Conservation (phyloP, 2,888 invertebrate genomes). For the Exephanes ischioxanthus region DNA sequence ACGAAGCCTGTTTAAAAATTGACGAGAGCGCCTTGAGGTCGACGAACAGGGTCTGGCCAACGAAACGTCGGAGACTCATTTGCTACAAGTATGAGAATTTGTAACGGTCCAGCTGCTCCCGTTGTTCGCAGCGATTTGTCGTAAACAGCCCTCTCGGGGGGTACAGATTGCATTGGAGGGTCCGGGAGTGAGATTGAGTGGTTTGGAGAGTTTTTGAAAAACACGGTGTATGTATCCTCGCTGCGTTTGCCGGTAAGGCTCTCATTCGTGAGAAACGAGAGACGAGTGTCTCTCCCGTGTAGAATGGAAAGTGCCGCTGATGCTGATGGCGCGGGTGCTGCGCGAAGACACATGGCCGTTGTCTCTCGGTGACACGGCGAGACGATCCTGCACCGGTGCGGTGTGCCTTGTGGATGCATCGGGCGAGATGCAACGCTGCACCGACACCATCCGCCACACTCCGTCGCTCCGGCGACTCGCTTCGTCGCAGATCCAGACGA, state of each 20-base stretch:
- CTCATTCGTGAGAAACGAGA: constrained; percentile 25
- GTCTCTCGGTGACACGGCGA: constrained; percentile 61
- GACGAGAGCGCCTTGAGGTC: constrained; percentile 5
- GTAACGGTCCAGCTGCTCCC: constrained; percentile 19
- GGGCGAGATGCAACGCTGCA: constrained; percentile 48
- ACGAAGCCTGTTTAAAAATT: constrained; percentile 31
- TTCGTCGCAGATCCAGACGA: constrained; percentile 74
- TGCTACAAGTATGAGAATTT: constrained; percentile 52
- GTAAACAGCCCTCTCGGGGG: background rate
- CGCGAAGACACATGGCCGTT: constrained; percentile 60
- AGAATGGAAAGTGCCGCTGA: constrained; percentile 51
- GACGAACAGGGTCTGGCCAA: constrained; percentile 1
- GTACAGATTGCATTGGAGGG: constrained; percentile 25
- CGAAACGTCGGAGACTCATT: constrained; percentile 34
- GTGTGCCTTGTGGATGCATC: constrained; percentile 15
- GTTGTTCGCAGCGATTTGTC: constrained; percentile 56
- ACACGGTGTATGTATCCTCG: background rate
- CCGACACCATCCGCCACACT: constrained; percentile 72
- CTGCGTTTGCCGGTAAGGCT: constrained; percentile 16
- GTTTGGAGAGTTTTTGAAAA: constrained; percentile 4
- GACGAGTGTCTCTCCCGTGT: constrained; percentile 6
- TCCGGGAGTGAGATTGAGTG: constrained; percentile 36
- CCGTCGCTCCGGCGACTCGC: constrained; percentile 77
- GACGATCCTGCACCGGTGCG: constrained; percentile 32
- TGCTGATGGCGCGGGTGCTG: constrained; percentile 42